A percentile compares a stretch with the other conserved stretches of the same genome.
Conservation (phyloP, 2,113 vertebrate species). For the Aegithalos caudatus region DNA sequence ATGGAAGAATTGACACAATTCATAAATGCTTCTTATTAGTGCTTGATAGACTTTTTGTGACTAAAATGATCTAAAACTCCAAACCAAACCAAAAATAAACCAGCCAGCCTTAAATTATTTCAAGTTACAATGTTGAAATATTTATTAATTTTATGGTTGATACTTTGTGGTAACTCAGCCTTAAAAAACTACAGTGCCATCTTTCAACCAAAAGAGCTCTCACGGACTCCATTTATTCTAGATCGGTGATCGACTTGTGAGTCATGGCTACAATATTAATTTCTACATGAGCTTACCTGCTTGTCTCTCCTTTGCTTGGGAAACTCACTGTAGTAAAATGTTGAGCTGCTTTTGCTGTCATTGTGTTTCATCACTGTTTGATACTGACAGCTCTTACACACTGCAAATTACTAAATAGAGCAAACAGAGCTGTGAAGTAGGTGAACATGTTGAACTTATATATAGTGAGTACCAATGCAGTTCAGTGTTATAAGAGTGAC, state of each 20-base stretch:
- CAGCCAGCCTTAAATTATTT: background rate
- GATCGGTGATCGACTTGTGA: background rate
- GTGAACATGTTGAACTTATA: background rate
- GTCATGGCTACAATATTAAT: background rate
- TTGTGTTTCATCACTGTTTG: background rate
- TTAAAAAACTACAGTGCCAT: background rate
- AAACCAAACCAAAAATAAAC: background rate
- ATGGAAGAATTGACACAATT: background rate
- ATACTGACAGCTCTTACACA: background rate
- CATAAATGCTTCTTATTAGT: background rate
- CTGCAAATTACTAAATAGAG: background rate
- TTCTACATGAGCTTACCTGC: background rate
- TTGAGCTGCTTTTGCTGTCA: background rate
- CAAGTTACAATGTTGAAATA: background rate
- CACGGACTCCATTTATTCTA: background rate
- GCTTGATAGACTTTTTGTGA: background rate
- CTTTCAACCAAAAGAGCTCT: background rate
- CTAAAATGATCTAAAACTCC: background rate
- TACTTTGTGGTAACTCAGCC: background rate
- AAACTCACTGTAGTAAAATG: background rate
- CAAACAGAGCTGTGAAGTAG: background rate
- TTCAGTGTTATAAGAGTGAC: background rate
- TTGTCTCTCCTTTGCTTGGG: background rate
- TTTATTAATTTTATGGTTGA: background rate
- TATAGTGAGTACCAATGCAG: background rate